These are phyloP conservation scores for Chesias legatella DNA, from an alignment of 2,888 invertebrate genomes.

Conservation along the genomic window DNA sequence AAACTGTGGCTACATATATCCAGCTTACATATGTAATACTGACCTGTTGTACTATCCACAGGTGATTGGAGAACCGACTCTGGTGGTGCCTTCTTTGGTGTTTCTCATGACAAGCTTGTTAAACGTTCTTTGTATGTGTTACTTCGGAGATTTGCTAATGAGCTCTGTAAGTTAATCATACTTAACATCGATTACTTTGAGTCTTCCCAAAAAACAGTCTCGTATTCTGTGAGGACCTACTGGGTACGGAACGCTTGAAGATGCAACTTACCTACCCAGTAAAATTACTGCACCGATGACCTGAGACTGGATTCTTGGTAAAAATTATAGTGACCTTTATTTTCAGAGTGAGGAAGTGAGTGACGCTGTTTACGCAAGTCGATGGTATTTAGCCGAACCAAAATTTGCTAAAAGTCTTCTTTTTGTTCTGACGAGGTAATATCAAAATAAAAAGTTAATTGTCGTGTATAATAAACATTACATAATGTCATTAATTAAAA, in stretches of 20 bases:
- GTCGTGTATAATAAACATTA: no score
- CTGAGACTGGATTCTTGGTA: no score
- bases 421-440: constrained; percentile 7
- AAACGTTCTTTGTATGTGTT: constrained; percentile 34
- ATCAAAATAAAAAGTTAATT: constrained; percentile 19
- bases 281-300: no score
- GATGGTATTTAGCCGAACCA: constrained; percentile 28
- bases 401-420: constrained; percentile 1
- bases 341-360: constrained; percentile 21
- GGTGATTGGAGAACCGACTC: constrained; percentile 5
- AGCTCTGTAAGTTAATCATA: constrained; percentile 30
- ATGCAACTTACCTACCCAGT: no score
- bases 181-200: no score
- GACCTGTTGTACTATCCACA: not conserved
- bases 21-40: no score
- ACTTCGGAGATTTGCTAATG: constrained; percentile 35
- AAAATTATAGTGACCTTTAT: not conserved
- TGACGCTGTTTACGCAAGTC: constrained; percentile 30
- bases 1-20: no score
- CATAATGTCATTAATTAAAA: no score
- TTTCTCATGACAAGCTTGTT: constrained; percentile 31
- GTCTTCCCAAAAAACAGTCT: no score
- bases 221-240: no score
- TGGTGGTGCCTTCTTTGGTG: constrained; percentile 24
- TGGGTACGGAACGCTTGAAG: no score